Evolutionary conservation across 2,797 vertebrate species (phyloP), one percentile per base, ranked within the genome.

Genomic region (Xenops minutus): DNA sequence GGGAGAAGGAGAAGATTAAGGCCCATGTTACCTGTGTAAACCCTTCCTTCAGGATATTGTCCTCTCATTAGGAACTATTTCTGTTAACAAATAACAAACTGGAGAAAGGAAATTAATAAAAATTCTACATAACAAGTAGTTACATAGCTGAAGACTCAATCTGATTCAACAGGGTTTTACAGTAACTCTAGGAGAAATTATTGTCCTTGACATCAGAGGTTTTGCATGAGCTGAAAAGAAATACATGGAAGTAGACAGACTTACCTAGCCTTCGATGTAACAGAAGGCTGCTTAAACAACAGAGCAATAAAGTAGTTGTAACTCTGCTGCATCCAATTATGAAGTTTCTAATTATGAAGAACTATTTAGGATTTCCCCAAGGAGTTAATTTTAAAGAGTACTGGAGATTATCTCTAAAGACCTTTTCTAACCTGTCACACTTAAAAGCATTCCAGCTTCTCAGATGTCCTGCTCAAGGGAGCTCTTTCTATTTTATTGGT

Each of bases 401-500:
- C 52, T 5, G 2, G 67, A 78, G 32, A 63, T 77, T 73, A 58
- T 74, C 54, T 71, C 90, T 71, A 34, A 93, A 89, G 85, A 52
- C 32, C 14, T 92, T 67, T 84, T 89, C 77, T 79, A 90, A 92
- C 55, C 29, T 92, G 62, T 69, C 2, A 0, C 71, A 85, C 37
- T 90, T 93, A 69, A 97, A 93, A 95, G 83, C 63, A 49, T 88
- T 82, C 67, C 63, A 63, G 32, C 34, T 79, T 85, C 77, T 87
- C 14, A 46, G 61, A 93, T 79, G 80, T 59, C 30, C 81, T 63
- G 41, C 86, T 91, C 88, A 63, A 30, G 67, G 77, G 88, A 89
- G 10, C 52, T 79, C 67, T 90, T 88, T 76, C 58, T 92, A 13
- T 91, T 91, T 90, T 75, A 73, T 79, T 94, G 59, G 19, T 56